A percentile compares a stretch with the other conserved stretches of the same genome.
These are phyloP conservation scores for Pachypanchax playfairii DNA, from an alignment of 2,113 vertebrate species.

Conservation along the genomic window DNA sequence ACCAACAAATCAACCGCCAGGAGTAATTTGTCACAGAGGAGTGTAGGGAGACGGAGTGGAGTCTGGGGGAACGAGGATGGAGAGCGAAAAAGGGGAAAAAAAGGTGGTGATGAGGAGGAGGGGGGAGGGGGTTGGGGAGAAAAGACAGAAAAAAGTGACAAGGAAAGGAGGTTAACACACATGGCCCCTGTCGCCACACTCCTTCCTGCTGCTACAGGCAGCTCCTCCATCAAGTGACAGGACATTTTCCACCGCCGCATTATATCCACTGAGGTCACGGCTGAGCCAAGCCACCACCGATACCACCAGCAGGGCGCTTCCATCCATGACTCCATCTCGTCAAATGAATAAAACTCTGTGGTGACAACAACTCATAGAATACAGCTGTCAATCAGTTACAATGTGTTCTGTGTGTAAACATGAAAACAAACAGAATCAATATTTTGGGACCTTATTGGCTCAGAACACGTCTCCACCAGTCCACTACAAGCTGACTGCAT, in stretches of 20 bases:
- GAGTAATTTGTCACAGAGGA: constrained; percentile 76
- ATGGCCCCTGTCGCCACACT: constrained; percentile 70
- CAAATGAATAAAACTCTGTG: constrained; percentile 49
- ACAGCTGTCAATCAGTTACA: constrained; percentile 44
- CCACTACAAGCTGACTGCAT: constrained; percentile 43
- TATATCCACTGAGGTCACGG: constrained; percentile 68
- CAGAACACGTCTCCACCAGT: constrained; percentile 33
- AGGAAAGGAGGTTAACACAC: constrained; percentile 76
- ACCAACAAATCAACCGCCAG: constrained; percentile 80
- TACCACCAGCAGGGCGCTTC: constrained; percentile 55
- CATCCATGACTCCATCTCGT: constrained; percentile 60
- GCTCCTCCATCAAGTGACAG: constrained; percentile 77
- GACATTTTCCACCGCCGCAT: constrained; percentile 72
- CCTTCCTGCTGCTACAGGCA: constrained; percentile 72
- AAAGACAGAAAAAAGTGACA: constrained; percentile 61
- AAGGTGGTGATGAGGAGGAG: constrained; percentile 45
- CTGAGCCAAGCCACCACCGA: constrained; percentile 45
- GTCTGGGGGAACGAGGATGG: constrained; percentile 37
- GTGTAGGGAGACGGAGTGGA: constrained; percentile 58
- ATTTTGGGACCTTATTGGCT: constrained; percentile 41
- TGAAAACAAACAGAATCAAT: constrained; percentile 29
- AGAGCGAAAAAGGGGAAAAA: constrained; percentile 26
- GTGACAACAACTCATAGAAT: too few relatives aligned
- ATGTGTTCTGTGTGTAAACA: constrained; percentile 17
- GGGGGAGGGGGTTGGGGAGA: constrained; percentile 2